Evolutionary conservation across 1,140 invertebrate genomes (phyloP), one percentile per base, ranked within the genome.

Genomic region (Teleopsis dalmanni): DNA sequence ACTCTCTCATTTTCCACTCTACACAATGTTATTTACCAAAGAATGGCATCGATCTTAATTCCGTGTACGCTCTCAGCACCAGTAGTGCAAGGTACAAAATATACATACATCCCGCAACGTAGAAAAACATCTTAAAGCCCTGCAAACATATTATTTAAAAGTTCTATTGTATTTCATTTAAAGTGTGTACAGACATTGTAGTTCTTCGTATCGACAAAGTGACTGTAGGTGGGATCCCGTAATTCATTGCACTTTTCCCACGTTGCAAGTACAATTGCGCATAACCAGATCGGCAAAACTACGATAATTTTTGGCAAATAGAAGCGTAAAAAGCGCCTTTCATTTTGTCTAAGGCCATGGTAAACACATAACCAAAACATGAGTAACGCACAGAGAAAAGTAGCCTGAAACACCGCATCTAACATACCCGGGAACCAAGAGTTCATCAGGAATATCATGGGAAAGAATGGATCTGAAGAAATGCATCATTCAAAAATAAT

Each of bases 1-100:
- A 21, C 7, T 8, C 19, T 23, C n/a, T 34, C 29, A 18, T 7
- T 38, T 9, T n/a, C 29, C 21, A 8, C n/a, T 25, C 18, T 2
- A 11, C 2, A 4, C 16, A 29, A 29, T 16, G 9, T 9, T 23
- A 58, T 76, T 82, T 77, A 95, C 92, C 92, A 79, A 97, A 96
- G 73, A 88, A 96, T 51, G 92, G 92, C 94, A 97, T 97, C 9
- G 91, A 89, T 61, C 91, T 78, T 23, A 98, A 76, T 75, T 98
- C 94, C 55, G 85, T 92, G 65, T 95, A 97, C 3, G 93, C 92
- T 62, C 85, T 83, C 18, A 97, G 73, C 49, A 95, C 81, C 16
- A 97, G 73, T 57, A 90, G 80, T 1, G 87, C 58, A 41, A 97
- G 73, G 73, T 95, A 97, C 9, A 90, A 69, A 35, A 95, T 75